These are phyloP conservation scores for Pyrgilauda ruficollis DNA, from an alignment of 2,113 vertebrate genomes.

Conservation along the genomic window DNA sequence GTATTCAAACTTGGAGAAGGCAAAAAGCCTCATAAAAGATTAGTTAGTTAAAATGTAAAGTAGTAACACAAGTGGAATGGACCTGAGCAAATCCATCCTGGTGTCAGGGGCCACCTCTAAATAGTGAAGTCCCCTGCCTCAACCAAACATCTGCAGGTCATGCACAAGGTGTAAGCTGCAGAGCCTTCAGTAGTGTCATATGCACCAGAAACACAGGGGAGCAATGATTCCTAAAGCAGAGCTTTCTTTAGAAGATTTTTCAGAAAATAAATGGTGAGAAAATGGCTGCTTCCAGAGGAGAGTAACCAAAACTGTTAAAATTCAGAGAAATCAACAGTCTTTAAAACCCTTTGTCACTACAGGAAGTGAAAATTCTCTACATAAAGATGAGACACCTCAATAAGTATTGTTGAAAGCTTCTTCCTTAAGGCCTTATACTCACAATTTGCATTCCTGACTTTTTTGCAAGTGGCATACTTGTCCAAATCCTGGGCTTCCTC, in stretches of 20 bases:
- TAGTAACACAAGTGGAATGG: neutral
- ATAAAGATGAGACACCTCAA: neutral
- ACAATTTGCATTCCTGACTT: neutral
- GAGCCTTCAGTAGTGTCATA: neutral
- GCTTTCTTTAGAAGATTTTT: neutral
- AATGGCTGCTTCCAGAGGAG: neutral
- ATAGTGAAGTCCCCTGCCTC: neutral
- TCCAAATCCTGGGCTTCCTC: neutral
- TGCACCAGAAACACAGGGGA: neutral
- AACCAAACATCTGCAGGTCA: neutral
- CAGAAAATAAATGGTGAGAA: neutral
- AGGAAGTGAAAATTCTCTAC: neutral
- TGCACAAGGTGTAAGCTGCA: neutral
- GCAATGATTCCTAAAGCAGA: neutral
- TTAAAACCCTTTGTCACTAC: neutral
- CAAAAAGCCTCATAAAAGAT: neutral
- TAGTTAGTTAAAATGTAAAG: neutral
- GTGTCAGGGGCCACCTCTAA: neutral
- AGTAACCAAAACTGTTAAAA: neutral
- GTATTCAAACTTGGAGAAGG: neutral
- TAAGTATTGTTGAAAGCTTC: neutral
- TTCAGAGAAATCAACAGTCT: neutral
- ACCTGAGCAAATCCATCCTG: neutral
- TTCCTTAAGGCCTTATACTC: neutral
- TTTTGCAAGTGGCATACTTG: neutral